A percentile compares a stretch with the other conserved stretches of the same genome.
These are phyloP conservation scores for Heteractis magnifica DNA, from an alignment of 92 coral and sea anemone species.

Conservation along the genomic window DNA sequence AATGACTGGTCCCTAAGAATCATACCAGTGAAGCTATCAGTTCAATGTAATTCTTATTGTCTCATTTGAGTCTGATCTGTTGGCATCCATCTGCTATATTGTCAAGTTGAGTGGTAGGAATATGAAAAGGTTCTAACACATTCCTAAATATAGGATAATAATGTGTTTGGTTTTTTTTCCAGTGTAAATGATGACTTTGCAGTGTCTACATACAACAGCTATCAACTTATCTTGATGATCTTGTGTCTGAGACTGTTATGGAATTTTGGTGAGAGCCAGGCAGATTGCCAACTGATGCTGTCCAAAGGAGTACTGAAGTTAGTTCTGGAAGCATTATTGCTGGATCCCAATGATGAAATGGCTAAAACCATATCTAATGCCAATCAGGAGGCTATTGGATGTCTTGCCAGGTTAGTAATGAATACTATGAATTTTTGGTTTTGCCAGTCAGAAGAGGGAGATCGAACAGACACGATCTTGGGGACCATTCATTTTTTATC, in stretches of 20 bases:
- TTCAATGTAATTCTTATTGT: too few species aligned
- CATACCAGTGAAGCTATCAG: too few species aligned
- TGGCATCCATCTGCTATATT: too few species aligned
- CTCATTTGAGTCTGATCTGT: too few species aligned
- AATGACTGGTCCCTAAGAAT: too few species aligned
- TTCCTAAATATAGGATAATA: neutral
- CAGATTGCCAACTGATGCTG: conserved; percentile 47
- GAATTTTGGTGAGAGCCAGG: conserved; percentile 52
- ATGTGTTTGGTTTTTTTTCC: neutral
- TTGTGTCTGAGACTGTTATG: conserved; percentile 54
- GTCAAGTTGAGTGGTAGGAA: too few species aligned
- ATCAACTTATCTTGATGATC: conserved; percentile 34
- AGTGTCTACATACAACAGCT: neutral
- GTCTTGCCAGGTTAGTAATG: conserved; percentile 58
- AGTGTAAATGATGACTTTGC: neutral
- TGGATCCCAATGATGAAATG: conserved; percentile 23
- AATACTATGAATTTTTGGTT: too few species aligned
- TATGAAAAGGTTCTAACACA: too few species aligned
- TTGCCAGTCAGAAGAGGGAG: too few species aligned
- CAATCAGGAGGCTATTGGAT: conserved; percentile 62
- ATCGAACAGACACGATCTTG: too few species aligned
- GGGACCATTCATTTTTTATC: too few species aligned
- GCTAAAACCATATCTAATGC: conserved; percentile 8
- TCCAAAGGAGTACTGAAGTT: conserved; percentile 38
- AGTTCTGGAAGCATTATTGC: conserved; percentile 28